Conservation (phyloP, 2,888 invertebrate genomes). For the Thera britannica region DNA sequence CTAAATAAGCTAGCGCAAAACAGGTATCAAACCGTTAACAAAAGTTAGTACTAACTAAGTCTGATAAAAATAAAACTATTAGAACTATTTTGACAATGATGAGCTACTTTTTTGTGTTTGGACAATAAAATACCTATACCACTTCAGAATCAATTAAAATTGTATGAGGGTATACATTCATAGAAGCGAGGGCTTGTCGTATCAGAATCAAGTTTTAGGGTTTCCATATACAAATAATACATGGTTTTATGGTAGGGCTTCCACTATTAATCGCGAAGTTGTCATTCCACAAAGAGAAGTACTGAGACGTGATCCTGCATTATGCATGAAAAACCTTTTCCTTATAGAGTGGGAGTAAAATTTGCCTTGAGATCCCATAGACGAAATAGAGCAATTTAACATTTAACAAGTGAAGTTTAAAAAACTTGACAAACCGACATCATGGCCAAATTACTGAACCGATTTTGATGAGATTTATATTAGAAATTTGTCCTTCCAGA, state of each 20-base stretch:
- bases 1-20: neutral
- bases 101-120: too few relatives aligned
- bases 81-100: too few relatives aligned
- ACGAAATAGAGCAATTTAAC: conserved; percentile 40
- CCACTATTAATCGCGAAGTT: conserved; percentile 32
- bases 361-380: conserved; percentile 36
- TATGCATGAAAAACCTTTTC: conserved; percentile 44
- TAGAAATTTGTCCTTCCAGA: too few relatives aligned
- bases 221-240: conserved; percentile 7
- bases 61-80: too few relatives aligned
- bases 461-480: too few relatives aligned
- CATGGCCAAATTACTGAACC: too few relatives aligned
- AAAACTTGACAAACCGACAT: too few relatives aligned
- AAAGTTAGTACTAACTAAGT: too few relatives aligned
- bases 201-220: neutral
- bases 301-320: conserved; percentile 42
- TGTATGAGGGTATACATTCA: too few relatives aligned
- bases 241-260: conserved; percentile 26
- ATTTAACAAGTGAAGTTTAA: neutral
- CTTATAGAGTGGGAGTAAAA: conserved; percentile 36
- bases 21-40: neutral
- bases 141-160: too few relatives aligned
- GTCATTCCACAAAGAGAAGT: conserved; percentile 38
- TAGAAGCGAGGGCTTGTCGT: neutral
- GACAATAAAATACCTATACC: too few relatives aligned